phyloP scores from a whole-genome alignment of 2,888 invertebrate species.

The Dusona sp. region DNA sequence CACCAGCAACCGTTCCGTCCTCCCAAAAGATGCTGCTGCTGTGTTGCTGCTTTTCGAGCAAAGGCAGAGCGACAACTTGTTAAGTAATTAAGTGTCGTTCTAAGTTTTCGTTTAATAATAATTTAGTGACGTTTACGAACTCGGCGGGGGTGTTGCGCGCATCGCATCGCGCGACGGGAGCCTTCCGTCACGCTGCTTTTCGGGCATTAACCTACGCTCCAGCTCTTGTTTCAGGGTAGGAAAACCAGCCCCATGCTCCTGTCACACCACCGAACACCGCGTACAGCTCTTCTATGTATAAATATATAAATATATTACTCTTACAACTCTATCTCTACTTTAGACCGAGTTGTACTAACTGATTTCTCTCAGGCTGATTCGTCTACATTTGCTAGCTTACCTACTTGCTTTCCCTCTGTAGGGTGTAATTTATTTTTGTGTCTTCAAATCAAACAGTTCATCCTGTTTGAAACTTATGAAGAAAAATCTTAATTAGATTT shows the following conservation, averaged over 20 bases:
- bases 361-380: constrained; percentile 64
- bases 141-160: constrained; percentile 66
- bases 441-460: constrained; percentile 29
- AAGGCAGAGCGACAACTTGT: constrained; percentile 78
- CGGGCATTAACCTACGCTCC: constrained; percentile 60
- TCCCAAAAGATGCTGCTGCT: constrained; percentile 69
- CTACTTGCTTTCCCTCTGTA: neutral
- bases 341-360: constrained; percentile 59
- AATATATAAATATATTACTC: neutral
- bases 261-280: constrained; percentile 23
- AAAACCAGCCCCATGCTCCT: constrained; percentile 19
- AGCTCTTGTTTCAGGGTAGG: constrained; percentile 50
- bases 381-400: constrained; percentile 51
- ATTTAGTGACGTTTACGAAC: constrained; percentile 79
- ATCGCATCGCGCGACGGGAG: constrained; percentile 72
- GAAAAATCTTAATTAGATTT: neutral
- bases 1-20: constrained; percentile 47
- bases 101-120: constrained; percentile 81
- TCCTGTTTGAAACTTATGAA: neutral
- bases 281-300: constrained; percentile 20
- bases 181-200: constrained; percentile 70
- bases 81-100: constrained; percentile 81
- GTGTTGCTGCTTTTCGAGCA: constrained; percentile 67
- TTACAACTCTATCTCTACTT: constrained; percentile 44
- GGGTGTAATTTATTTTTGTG: constrained; percentile 47